Base-by-base conservation (phyloP, 2,113 vertebrate species). In the Bostrychus sinensis region DNA sequence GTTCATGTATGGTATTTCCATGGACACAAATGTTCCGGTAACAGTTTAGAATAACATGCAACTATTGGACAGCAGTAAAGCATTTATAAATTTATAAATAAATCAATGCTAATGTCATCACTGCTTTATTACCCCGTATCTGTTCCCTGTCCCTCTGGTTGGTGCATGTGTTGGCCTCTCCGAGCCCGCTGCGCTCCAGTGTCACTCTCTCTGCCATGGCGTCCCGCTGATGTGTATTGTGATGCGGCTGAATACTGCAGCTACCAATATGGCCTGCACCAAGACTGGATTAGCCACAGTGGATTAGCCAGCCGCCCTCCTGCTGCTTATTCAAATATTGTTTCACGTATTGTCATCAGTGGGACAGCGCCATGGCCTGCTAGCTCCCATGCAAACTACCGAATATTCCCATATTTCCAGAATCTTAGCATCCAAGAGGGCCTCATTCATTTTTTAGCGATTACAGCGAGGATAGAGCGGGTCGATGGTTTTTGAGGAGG, bases 271-370 rank as follows among this genome's bases (percentile, higher is more conserved):
- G 89, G 86, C 88, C 88, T 56, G 80, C 84, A 82, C 88, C 89
- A 88, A 90, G 85, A 78, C 89, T 91, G 88, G 88, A 91, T 91
- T 91, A 91, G 86, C 89, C 85, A 89, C 89, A 91, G 82, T 89
- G 89, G 89, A 91, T 91, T 91, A 91, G 77, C 86, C 67, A 72
- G 72, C 82, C 81, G 82, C 83, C 86, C 88, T 91, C 89, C 89
- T 88, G 89, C 88, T 89, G 89, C 88, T 89, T 89, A 91, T 89
- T 91, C 89, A 91, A 91, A 91, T 89, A 91, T 91, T 91, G 89
- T 89, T 89, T 88, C 88, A 86, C 89, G 86, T 89, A 88, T 91
- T 89, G 89, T 91, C 89, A 91, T 89, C 89, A 86, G 79, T 26
- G 81, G 83, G 71, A 74, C 68, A 78, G 72, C 82, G 78, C 80